Base-by-base conservation (phyloP, 1,140 invertebrate genomes). In the Pantala flavescens region DNA sequence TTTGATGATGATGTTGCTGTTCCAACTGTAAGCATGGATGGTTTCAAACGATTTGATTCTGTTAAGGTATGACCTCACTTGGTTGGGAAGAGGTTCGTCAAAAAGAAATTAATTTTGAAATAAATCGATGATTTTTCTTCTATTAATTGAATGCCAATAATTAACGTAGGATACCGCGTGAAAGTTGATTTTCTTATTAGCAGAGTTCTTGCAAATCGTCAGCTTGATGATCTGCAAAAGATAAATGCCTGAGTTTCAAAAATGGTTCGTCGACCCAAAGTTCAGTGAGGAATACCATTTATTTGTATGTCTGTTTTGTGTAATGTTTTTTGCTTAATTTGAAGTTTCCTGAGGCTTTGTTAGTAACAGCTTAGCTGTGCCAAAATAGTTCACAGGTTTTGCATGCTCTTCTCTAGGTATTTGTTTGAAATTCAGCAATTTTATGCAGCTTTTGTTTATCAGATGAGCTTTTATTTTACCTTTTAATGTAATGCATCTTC, bases 1-100 rank as follows among this genome's bases (percentile, higher is more conserved):
- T 91, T 91, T 78, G 89, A 90, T 74, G 89, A 89, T 76, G 86
- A 87, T 77, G 84, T 85, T 76, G 83, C 83, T 73, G 82, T 81
- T 23, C 74, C 78, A 73, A 78, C 75, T 74, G 77, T 76, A 43
- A 81, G 80, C 76, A 84, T 84, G 77, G 84, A 84, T 74, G 82
- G 81, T 28, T 82, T 83, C 73, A 84, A 84, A 77, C 76, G 83
- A 76, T 79, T 63, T 63, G 49, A 63, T 63, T 63, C 49, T 63
- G 49, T 78, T 70, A 78, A 80, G 19, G 49, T 63, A 63, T 63
- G 49, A 63, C 49, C 49, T 63, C 49, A 63, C 49, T 63, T 63
- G n/a, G 49, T 63, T 63, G 49, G 49, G 49, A 63, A 63, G 28
- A 19, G 49, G 49, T 63, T 19, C 49, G n/a, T 63, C 16, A 21